Evolutionary conservation across 2,113 vertebrate genomes (phyloP).

Genomic region (Zapornia atra): DNA sequence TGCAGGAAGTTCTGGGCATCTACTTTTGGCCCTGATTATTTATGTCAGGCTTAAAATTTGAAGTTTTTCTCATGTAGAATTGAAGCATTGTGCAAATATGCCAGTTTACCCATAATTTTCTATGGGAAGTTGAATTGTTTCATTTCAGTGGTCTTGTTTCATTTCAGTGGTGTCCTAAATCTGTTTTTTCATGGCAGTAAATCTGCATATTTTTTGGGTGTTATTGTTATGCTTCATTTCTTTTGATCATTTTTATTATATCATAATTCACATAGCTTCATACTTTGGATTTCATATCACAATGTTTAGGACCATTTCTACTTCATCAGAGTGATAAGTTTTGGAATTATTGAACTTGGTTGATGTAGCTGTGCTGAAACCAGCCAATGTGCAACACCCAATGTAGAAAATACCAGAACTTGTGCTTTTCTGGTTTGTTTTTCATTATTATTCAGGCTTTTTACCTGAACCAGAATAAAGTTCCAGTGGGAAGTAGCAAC

Average conservation of each 20-base stretch:
- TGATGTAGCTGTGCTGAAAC: background rate
- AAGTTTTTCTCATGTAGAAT: background rate
- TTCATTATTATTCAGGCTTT: background rate
- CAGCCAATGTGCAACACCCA: background rate
- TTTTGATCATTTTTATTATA: constrained; percentile 18
- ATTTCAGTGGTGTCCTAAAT: background rate
- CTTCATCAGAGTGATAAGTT: background rate
- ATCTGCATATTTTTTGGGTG: background rate
- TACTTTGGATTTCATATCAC: background rate
- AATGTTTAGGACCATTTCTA: background rate
- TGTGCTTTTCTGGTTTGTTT: background rate
- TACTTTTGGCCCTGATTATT: background rate
- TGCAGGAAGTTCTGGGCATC: background rate
- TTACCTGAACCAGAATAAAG: background rate
- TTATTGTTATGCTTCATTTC: constrained; percentile 21
- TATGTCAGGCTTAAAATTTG: background rate
- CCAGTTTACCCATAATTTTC: background rate
- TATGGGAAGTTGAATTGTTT: background rate
- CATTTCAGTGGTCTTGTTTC: background rate
- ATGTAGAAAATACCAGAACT: background rate
- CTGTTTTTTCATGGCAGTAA: background rate
- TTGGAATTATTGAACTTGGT: background rate
- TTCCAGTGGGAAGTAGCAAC: background rate
- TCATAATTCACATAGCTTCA: background rate
- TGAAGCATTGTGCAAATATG: background rate